Conservation (phyloP, 2,113 vertebrate species). For the Nibea albiflora region DNA sequence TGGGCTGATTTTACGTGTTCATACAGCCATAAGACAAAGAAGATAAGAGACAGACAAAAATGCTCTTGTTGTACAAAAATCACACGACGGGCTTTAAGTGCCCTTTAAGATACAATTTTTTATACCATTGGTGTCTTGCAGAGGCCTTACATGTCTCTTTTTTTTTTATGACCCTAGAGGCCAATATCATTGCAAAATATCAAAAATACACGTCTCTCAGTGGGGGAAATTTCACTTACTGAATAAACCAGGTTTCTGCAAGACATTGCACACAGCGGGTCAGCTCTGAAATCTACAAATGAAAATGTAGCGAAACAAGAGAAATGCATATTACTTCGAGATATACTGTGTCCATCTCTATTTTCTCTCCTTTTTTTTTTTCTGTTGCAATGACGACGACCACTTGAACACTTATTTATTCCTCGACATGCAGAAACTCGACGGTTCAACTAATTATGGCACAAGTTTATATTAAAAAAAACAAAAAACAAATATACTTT, state of each 20-base stretch:
- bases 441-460: slow-evolving; percentile 25
- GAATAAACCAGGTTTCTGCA: slow-evolving; percentile 31
- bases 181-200: slow-evolving; percentile 42
- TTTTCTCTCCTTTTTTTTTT: slow-evolving; percentile 8
- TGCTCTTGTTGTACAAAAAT: slow-evolving; percentile 36
- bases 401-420: slow-evolving; percentile 54
- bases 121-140: slow-evolving; percentile 34
- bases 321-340: slow-evolving; percentile 53
- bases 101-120: not conserved
- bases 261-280: slow-evolving; percentile 36
- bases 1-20: not conserved
- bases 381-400: slow-evolving; percentile 37
- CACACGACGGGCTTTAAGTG: slow-evolving; percentile 32
- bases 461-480: slow-evolving; percentile 14
- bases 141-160: slow-evolving; percentile 13
- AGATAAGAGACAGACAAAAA: slow-evolving; percentile 45
- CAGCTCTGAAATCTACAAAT: slow-evolving; percentile 33
- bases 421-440: slow-evolving; percentile 65
- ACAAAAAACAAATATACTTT: slow-evolving; percentile 22
- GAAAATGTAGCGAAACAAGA: slow-evolving; percentile 38
- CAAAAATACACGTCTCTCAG: slow-evolving; percentile 58
- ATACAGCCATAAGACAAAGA: slow-evolving; percentile 25
- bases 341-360: slow-evolving; percentile 13
- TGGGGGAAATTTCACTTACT: slow-evolving; percentile 4
- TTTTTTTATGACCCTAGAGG: not conserved